Percentiles rank a stretch among this genome's conserved stretches.
phyloP scores from a whole-genome alignment of 2,888 invertebrate genomes.

The Trachelus tabidus region DNA sequence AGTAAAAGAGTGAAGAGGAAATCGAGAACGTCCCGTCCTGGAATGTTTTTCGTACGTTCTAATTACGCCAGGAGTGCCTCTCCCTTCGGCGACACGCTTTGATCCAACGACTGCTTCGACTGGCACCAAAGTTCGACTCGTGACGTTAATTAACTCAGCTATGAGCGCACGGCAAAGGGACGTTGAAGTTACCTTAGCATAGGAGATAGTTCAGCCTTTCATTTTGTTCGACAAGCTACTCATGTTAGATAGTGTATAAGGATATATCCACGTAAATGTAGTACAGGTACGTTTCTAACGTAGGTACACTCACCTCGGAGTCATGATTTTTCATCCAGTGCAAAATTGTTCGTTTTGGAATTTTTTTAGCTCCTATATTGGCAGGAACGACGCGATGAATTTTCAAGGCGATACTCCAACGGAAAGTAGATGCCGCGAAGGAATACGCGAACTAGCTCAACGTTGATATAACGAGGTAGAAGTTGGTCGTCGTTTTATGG shows the following conservation, averaged over 20 bases:
- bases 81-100: not conserved
- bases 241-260: not conserved
- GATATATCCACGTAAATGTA: not conserved
- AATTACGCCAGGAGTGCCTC: not conserved
- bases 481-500: slow-evolving; percentile 36
- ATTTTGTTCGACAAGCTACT: not conserved
- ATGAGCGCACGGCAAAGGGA: slow-evolving; percentile 29
- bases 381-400: not conserved
- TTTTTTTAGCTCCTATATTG: not conserved
- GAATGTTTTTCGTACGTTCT: slow-evolving; percentile 5
- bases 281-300: not conserved
- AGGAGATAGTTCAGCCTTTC: not conserved
- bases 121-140: slow-evolving; percentile 18
- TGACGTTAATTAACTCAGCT: slow-evolving; percentile 33
- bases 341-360: not conserved
- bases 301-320: not conserved
- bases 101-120: not conserved
- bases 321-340: not conserved
- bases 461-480: slow-evolving; percentile 1
- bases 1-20: not conserved
- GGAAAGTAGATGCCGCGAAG: not conserved
- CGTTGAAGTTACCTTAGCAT: slow-evolving; percentile 5
- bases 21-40: slow-evolving; percentile 1
- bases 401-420: not conserved
- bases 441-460: not conserved